phyloP scores from a whole-genome alignment of 2,113 vertebrate species.

The Phoxinus phoxinus region DNA sequence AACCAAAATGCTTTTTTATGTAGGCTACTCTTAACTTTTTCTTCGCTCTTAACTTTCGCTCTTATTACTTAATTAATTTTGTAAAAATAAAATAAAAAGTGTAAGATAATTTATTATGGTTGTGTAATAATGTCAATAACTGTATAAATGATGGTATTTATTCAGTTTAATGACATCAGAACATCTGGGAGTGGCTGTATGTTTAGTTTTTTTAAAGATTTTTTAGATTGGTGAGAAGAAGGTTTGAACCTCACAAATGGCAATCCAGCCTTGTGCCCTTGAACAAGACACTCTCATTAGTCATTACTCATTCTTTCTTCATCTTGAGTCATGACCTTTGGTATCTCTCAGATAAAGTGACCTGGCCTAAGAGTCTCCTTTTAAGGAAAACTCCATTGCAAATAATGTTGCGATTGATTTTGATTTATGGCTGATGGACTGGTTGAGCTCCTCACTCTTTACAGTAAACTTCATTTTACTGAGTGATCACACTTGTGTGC shows the following conservation, averaged over 20 bases:
- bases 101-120: no score
- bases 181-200: not conserved
- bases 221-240: not conserved
- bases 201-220: no score
- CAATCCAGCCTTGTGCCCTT: not conserved
- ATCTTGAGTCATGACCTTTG: slow-evolving; percentile 5
- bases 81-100: no score
- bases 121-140: no score
- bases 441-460: not conserved
- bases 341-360: not conserved
- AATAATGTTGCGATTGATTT: not conserved
- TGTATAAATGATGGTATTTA: no score
- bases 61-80: no score
- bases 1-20: no score
- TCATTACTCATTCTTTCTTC: not conserved
- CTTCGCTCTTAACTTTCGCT: no score
- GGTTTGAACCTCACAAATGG: not conserved
- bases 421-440: slow-evolving; percentile 13
- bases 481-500: not conserved
- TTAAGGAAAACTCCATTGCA: not conserved
- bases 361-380: slow-evolving; percentile 9
- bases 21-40: no score
- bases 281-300: not conserved
- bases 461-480: slow-evolving; percentile 23
- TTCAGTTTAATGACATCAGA: not conserved